These are phyloP conservation scores for Drosophila quinaria DNA, from an alignment of 2,888 invertebrate genomes.

Conservation along the genomic window DNA sequence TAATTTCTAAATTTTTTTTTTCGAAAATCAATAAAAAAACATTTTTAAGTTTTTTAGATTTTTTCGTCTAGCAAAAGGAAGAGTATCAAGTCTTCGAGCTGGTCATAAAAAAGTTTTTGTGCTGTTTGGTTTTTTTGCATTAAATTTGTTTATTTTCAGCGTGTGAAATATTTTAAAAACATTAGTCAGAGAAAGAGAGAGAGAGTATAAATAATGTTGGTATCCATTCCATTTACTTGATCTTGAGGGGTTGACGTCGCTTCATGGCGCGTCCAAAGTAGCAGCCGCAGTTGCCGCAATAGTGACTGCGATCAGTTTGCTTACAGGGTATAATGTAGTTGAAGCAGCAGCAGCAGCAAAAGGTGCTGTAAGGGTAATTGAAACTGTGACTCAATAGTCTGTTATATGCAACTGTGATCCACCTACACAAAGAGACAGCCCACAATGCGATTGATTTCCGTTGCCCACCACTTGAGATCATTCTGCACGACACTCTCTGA, in stretches of 20 bases:
- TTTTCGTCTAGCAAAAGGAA: not conserved
- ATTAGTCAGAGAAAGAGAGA: constrained; percentile 1
- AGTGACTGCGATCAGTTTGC: constrained; percentile 84
- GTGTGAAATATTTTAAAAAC: constrained; percentile 31
- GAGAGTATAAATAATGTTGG: not conserved
- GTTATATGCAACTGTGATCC: not conserved
- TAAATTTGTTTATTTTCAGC: constrained; percentile 30
- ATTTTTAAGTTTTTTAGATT: too few species aligned
- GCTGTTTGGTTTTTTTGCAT: not conserved
- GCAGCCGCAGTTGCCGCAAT: constrained; percentile 84
- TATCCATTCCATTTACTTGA: constrained; percentile 38
- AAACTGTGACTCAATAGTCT: not conserved
- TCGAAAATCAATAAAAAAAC: not conserved
- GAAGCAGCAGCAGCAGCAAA: constrained; percentile 82
- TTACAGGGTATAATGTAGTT: constrained; percentile 81
- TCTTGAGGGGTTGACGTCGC: constrained; percentile 69
- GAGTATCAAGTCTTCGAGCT: not conserved
- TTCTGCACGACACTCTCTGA: constrained; percentile 77
- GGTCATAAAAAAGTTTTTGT: too few species aligned
- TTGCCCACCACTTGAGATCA: constrained; percentile 83
- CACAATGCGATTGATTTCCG: constrained; percentile 80
- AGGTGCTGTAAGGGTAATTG: constrained; percentile 55
- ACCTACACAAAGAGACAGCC: constrained; percentile 84
- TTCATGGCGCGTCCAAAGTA: constrained; percentile 84
- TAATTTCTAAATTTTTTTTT: not conserved